A percentile compares a stretch with the other conserved stretches of the same genome.
These are phyloP conservation scores for Anthrax anthrax DNA, from an alignment of 2,888 invertebrate genomes.

Conservation along the genomic window DNA sequence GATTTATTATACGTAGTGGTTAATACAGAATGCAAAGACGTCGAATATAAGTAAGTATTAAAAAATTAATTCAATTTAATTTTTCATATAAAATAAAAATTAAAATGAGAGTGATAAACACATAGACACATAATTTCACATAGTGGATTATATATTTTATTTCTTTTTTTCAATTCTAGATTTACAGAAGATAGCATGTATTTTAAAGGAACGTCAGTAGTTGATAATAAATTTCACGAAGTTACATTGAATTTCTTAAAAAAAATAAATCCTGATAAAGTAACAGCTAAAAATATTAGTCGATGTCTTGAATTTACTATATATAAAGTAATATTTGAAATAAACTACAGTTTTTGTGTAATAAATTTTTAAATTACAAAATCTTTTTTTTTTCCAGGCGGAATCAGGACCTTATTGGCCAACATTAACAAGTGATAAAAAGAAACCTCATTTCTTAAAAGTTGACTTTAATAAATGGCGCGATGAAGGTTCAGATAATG, in stretches of 20 bases:
- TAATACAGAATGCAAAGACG: constrained; percentile 79
- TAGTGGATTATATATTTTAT: not conserved
- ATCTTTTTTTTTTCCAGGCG: constrained; percentile 27
- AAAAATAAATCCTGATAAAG: constrained; percentile 68
- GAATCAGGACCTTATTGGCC: constrained; percentile 75
- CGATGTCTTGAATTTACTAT: constrained; percentile 63
- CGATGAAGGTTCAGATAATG: constrained; percentile 89
- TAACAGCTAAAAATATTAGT: constrained; percentile 53
- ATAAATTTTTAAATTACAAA: not conserved
- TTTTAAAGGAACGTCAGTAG: constrained; percentile 75
- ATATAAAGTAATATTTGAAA: constrained; percentile 36
- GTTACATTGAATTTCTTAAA: constrained; percentile 72
- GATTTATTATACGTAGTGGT: constrained; percentile 74
- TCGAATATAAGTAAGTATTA: constrained; percentile 61
- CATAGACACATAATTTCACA: too few species aligned
- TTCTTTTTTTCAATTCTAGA: constrained; percentile 34
- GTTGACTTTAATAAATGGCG: constrained; percentile 97
- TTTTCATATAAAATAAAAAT: too few species aligned
- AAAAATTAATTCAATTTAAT: too few species aligned
- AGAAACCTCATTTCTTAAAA: constrained; percentile 90
- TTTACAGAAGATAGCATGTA: constrained; percentile 57
- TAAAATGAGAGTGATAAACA: constrained; percentile 15
- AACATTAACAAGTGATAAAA: constrained; percentile 68
- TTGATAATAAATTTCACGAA: constrained; percentile 74
- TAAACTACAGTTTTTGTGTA: not conserved